Evolutionary conservation across 2,888 invertebrate genomes (phyloP), one percentile per base, ranked within the genome.

Genomic region (Netelia fuscicornis): DNA sequence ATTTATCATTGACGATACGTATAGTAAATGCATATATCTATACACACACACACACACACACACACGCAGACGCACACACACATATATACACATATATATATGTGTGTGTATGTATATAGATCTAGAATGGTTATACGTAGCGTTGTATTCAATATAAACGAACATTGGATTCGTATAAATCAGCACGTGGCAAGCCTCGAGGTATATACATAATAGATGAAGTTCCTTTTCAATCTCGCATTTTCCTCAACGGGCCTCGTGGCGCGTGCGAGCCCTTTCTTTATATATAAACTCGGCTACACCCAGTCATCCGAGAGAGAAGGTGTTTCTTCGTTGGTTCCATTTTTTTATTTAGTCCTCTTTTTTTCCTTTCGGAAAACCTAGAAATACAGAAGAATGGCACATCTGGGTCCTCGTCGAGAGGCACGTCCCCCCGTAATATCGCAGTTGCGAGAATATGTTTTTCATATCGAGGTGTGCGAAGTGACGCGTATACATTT

Each of bases 151-250:
- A 76, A 54, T 75, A 64, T 64, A 67, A 76, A 68, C 62, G 80
- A 80, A 76, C 72, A 80, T 76, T 72, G 60, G 75, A 70, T 85
- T 62, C 78, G 81, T 83, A 87, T 86, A 86, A 87, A 86, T 88
- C 85, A 86, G 74, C 67, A 85, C 71, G 67, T 67, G 72, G 62
- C 81, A 71, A 72, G 80, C 48, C 84, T 65, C 68, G 65, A 80
- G 85, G 72, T 71, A 76, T 78, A 84, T 84, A 82, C 86, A 84
- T 85, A 87, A 87, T 84, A 87, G 81, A 86, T 85, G 78, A 87
- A 81, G 85, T 85, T 74, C 67, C 76, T 68, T 84, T 86, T 82
- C 83, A 82, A 80, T 84, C 81, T 83, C 81, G 52, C 71, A 64
- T 82, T 81, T 82, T 75, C 65, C 71, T 81, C 44, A 75, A 52